A percentile compares a stretch with the other conserved stretches of the same genome.
Evolutionary conservation across 1,140 invertebrate genomes (phyloP).

Genomic region (Babylonia areolata): DNA sequence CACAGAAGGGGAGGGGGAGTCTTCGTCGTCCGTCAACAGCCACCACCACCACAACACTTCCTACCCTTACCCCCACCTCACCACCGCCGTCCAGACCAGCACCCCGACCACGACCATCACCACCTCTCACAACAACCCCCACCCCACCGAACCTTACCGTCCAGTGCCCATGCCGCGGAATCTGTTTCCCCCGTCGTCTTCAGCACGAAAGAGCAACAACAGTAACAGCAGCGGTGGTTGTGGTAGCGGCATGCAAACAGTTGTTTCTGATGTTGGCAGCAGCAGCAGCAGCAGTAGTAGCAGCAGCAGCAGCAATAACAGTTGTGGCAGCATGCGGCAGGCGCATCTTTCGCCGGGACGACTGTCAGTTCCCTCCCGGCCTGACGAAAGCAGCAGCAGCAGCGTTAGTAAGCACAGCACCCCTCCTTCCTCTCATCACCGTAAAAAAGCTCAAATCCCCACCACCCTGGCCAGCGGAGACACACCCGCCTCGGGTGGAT

Average conservation of each 20-base stretch:
- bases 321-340: neutral
- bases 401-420: no score
- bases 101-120: neutral
- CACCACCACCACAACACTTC: constrained; percentile 5
- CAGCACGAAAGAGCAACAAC: constrained; percentile 13
- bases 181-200: neutral
- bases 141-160: neutral
- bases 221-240: no score
- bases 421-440: neutral
- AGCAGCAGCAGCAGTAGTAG: no score
- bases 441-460: neutral
- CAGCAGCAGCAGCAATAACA: no score
- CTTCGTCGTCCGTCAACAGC: neutral
- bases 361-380: neutral
- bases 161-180: constrained; percentile 24
- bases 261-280: no score
- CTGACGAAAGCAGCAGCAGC: no score
- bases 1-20: constrained; percentile 48
- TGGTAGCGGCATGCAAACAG: no score
- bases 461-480: neutral
- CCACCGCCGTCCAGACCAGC: neutral
- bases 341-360: neutral
- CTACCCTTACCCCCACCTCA: neutral
- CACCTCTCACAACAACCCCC: neutral
- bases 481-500: no score